Percentiles rank a stretch among this genome's conserved stretches.
Conservation (phyloP, 2,797 vertebrate species). For the Pseudochromis fuscus region DNA sequence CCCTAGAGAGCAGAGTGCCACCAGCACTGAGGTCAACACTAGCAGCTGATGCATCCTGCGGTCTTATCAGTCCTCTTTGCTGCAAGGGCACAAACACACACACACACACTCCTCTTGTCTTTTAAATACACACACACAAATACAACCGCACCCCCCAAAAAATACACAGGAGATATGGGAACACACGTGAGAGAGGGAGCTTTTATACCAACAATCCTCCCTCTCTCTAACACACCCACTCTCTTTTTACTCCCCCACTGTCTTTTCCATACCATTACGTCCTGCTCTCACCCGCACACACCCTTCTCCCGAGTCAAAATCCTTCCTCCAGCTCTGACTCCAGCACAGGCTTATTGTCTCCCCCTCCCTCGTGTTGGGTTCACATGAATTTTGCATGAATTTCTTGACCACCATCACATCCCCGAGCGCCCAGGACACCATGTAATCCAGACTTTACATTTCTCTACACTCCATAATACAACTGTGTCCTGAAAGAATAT, state of each 20-base stretch:
- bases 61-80: constrained; percentile 57
- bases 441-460: constrained; percentile 14
- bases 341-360: constrained; percentile 28
- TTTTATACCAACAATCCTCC: constrained; percentile 89
- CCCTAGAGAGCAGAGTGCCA: constrained; percentile 85
- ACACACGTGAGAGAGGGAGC: constrained; percentile 76
- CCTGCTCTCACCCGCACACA: constrained; percentile 52
- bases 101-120: constrained; percentile 41
- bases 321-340: constrained; percentile 52
- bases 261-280: constrained; percentile 64
- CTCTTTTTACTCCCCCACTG: constrained; percentile 53
- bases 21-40: constrained; percentile 77
- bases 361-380: constrained; percentile 44
- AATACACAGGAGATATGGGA: constrained; percentile 85
- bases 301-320: constrained; percentile 40
- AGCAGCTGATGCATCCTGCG: constrained; percentile 88
- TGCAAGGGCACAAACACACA: constrained; percentile 23
- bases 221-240: constrained; percentile 63
- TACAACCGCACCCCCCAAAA: constrained; percentile 42
- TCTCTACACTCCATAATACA: background rate
- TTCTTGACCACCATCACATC: constrained; percentile 72
- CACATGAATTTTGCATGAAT: constrained; percentile 22
- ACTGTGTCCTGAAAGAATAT: no score
- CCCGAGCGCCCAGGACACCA: constrained; percentile 72
- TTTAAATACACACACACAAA: constrained; percentile 14